A percentile compares a stretch with the other conserved stretches of the same genome.
These are phyloP conservation scores for Charaxes varanes DNA, from an alignment of 1,140 invertebrate genomes.

Conservation along the genomic window DNA sequence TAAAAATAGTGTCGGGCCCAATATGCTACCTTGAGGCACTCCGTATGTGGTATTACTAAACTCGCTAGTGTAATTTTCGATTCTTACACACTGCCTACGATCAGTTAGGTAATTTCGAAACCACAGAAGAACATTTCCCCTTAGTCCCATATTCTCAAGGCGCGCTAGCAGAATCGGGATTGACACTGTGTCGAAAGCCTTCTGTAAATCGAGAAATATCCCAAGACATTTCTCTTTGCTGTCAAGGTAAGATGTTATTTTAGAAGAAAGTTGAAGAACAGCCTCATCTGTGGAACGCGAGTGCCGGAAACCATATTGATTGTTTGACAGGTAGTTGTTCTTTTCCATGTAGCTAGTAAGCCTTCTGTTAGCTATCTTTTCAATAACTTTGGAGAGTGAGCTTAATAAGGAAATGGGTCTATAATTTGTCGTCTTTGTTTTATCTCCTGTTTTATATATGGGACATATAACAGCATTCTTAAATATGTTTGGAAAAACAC, in stretches of 20 bases:
- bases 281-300: conserved; percentile 6
- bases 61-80: neutral
- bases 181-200: too few species aligned
- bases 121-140: neutral
- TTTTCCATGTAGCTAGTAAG: conserved; percentile 2
- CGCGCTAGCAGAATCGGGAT: conserved; percentile 3
- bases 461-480: neutral
- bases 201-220: too few species aligned
- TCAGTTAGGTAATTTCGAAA: neutral
- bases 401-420: conserved; percentile 12
- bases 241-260: conserved; percentile 2
- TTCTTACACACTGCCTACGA: conserved; percentile 7
- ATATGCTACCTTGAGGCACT: conserved; percentile 6
- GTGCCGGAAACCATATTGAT: conserved; percentile 9
- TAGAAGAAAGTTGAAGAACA: neutral
- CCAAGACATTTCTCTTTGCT: conserved; percentile 7
- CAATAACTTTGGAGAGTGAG: conserved; percentile 13
- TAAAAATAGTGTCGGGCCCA: conserved; percentile 11
- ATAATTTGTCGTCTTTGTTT: conserved; percentile 6
- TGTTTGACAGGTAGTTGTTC: neutral
- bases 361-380: conserved; percentile 14
- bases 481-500: neutral
- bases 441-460: conserved; percentile 6
- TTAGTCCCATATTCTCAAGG: conserved; percentile 4
- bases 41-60: neutral